Evolutionary conservation across 2,888 invertebrate genomes (phyloP).

Genomic region (Ommatoiulus sabulosus): DNA sequence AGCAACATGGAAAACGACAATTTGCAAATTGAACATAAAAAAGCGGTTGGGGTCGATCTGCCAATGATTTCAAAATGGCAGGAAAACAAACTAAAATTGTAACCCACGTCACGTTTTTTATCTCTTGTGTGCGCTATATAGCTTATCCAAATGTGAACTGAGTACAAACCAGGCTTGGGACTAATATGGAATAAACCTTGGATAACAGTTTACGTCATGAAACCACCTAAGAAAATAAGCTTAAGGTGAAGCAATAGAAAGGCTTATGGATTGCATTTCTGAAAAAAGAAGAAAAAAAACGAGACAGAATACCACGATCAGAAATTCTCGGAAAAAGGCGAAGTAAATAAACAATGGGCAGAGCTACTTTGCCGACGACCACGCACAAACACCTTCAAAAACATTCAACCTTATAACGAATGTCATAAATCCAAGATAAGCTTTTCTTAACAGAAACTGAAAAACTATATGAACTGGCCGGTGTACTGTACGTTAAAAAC

Average conservation of each 20-base stretch:
- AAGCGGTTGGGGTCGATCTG: constrained; percentile 39
- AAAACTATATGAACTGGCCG: neutral
- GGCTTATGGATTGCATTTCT: constrained; percentile 4
- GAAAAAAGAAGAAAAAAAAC: neutral
- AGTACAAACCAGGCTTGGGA: neutral
- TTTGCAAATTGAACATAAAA: neutral
- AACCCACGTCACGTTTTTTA: constrained; percentile 45
- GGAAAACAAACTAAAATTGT: constrained; percentile 39
- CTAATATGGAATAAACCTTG: constrained; percentile 45
- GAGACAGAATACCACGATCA: neutral
- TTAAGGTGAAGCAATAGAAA: neutral
- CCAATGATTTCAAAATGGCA: constrained; percentile 23
- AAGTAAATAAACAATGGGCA: constrained; percentile 17
- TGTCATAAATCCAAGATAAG: constrained; percentile 6
- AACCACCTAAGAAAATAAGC: constrained; percentile 44
- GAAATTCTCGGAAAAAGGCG: neutral
- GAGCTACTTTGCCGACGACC: neutral
- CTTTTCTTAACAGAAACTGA: neutral
- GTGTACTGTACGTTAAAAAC: too few species aligned
- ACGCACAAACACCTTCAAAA: neutral
- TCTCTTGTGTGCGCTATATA: neutral
- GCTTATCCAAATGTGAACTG: neutral
- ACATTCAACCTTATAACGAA: neutral
- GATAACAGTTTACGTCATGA: constrained; percentile 44
- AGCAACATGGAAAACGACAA: too few species aligned